Evolutionary conservation across 2,888 invertebrate genomes (phyloP).

Genomic region (Baccha elongata): DNA sequence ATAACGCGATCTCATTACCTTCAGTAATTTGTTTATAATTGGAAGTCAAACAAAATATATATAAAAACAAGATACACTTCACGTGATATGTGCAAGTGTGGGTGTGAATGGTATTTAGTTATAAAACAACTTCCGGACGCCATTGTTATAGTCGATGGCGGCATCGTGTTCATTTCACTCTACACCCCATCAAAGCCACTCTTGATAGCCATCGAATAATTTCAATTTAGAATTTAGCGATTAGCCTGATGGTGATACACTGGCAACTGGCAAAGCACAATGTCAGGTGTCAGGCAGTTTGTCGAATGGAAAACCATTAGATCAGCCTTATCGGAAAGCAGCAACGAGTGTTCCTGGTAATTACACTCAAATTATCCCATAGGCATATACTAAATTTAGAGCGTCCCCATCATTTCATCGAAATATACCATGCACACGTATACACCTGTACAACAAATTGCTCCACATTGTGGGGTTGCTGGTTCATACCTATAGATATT

Average conservation of each 20-base stretch:
- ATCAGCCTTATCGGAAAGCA: conserved; percentile 43
- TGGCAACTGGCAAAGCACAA: conserved; percentile 9
- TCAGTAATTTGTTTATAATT: conserved; percentile 72
- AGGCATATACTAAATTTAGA: neutral
- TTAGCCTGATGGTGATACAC: conserved; percentile 21
- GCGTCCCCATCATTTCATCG: neutral
- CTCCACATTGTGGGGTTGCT: conserved; percentile 31
- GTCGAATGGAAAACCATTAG: conserved; percentile 67
- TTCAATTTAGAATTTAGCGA: conserved; percentile 72
- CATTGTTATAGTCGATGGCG: no score
- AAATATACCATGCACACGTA: neutral
- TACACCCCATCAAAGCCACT: conserved; percentile 65
- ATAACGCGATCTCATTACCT: conserved; percentile 73
- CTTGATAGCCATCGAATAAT: conserved; percentile 65
- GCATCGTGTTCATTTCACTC: conserved; percentile 53
- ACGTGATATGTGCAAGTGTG: conserved; percentile 8
- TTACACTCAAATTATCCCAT: conserved; percentile 61
- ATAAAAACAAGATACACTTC: neutral
- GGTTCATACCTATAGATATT: neutral
- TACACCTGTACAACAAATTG: conserved; percentile 6
- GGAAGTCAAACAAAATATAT: conserved; percentile 66
- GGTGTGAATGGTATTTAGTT: neutral
- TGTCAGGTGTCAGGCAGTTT: conserved; percentile 69
- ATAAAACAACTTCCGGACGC: conserved; percentile 30
- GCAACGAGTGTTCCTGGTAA: conserved; percentile 60